Evolutionary conservation across 2,797 vertebrate species (phyloP).

Genomic region (Phalanger gymnotis): DNA sequence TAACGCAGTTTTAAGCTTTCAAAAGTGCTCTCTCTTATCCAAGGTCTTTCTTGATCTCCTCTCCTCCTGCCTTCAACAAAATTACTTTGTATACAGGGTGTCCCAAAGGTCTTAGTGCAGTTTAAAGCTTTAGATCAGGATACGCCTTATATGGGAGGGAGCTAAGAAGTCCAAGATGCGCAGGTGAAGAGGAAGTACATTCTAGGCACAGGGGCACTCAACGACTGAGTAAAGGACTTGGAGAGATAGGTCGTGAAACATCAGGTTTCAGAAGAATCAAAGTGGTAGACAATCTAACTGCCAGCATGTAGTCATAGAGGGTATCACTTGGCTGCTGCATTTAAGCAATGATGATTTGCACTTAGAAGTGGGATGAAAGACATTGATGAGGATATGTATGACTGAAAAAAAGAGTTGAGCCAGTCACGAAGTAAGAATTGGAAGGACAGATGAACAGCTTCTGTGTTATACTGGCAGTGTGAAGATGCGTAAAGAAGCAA

Average conservation of each 20-base stretch:
- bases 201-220: not conserved
- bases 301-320: rapidly evolving
- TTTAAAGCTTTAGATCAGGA: not conserved
- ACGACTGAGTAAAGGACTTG: not conserved
- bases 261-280: not conserved
- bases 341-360: not conserved
- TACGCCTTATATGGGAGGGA: not conserved
- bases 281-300: not conserved
- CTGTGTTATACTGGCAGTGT: not conserved
- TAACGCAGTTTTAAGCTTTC: not conserved
- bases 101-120: not conserved
- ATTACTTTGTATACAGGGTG: not conserved
- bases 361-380: not conserved
- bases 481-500: not conserved
- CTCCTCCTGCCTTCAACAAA: not conserved
- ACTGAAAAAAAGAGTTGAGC: not conserved
- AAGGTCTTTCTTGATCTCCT: not conserved
- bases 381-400: not conserved
- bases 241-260: not conserved
- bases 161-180: not conserved
- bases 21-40: not conserved
- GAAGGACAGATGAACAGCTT: not conserved
- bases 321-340: not conserved
- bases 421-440: not conserved
- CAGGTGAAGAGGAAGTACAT: not conserved